Evolutionary conservation across 2,888 invertebrate genomes (phyloP).

Genomic region (Ligdia adustata): DNA sequence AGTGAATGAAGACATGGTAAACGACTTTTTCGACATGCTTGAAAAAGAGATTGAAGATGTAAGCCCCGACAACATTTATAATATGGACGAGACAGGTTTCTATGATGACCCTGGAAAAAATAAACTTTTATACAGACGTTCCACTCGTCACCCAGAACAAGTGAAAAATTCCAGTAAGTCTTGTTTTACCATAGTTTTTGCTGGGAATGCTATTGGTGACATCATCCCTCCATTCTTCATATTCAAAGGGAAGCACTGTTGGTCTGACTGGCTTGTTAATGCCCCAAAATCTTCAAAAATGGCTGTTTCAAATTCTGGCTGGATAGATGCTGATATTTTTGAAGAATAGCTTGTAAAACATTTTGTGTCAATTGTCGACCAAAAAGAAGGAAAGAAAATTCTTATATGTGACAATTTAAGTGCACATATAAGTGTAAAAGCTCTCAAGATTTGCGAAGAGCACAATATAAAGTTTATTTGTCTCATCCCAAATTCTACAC

Average conservation of each 20-base stretch:
- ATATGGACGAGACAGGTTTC: slow-evolving; percentile 25
- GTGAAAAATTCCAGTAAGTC: slow-evolving; percentile 23
- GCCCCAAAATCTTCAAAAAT: slow-evolving; percentile 19
- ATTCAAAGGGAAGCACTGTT: slow-evolving; percentile 26
- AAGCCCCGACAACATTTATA: slow-evolving; percentile 24
- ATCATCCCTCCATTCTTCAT: slow-evolving; percentile 24
- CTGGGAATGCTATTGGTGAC: slow-evolving; percentile 27
- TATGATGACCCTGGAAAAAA: slow-evolving; percentile 22
- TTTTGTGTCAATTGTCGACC: slow-evolving; percentile 23
- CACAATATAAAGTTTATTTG: slow-evolving; percentile 30
- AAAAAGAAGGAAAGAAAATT: slow-evolving; percentile 27
- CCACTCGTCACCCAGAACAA: no score
- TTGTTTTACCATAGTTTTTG: slow-evolving; percentile 21
- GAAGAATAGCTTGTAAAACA: slow-evolving; percentile 30
- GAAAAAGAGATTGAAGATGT: slow-evolving; percentile 22
- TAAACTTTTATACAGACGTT: no score
- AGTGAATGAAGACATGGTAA: slow-evolving; percentile 26
- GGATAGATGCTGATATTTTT: slow-evolving; percentile 29
- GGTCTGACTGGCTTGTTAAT: slow-evolving; percentile 23
- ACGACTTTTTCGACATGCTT: slow-evolving; percentile 25
- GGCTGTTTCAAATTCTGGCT: slow-evolving; percentile 18
- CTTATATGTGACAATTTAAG: slow-evolving; percentile 31
- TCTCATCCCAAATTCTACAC: slow-evolving; percentile 29
- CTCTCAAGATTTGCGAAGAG: slow-evolving; percentile 25
- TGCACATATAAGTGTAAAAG: slow-evolving; percentile 27